phyloP scores from a whole-genome alignment of 2,797 vertebrate genomes.

The Urophycis tenuis region DNA sequence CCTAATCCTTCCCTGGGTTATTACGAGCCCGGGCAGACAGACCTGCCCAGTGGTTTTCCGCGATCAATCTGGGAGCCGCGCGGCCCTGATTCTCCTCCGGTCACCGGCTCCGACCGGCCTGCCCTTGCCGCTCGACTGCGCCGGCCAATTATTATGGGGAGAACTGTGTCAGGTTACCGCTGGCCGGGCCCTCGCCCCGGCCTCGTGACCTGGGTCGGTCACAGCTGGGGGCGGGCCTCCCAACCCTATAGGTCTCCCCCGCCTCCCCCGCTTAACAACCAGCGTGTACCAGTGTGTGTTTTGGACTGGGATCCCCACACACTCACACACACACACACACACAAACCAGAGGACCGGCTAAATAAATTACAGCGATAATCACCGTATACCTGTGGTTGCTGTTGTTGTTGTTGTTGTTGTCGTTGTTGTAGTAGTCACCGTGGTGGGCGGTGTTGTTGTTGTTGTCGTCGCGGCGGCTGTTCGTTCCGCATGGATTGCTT shows the following conservation, averaged over 20 bases:
- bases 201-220: constrained; percentile 59
- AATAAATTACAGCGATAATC: constrained; percentile 33
- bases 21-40: constrained; percentile 48
- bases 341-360: background rate
- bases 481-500: constrained; percentile 41
- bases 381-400: constrained; percentile 42
- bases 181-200: constrained; percentile 42
- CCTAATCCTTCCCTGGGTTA: constrained; percentile 55
- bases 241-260: constrained; percentile 53
- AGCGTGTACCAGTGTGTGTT: constrained; percentile 48
- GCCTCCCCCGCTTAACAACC: too few species aligned
- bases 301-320: constrained; percentile 33
- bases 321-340: too few species aligned
- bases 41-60: constrained; percentile 48
- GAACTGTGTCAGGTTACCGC: constrained; percentile 68
- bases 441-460: constrained; percentile 43
- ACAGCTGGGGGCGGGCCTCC: constrained; percentile 40
- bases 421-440: too few species aligned
- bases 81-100: constrained; percentile 71
- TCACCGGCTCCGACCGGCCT: constrained; percentile 66
- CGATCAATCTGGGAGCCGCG: constrained; percentile 72
- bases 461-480: constrained; percentile 27
- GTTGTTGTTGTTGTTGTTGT: constrained; percentile 38
- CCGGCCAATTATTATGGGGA: constrained; percentile 64
- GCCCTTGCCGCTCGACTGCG: constrained; percentile 68